Conservation (phyloP, 2,113 vertebrate genomes). For the Podarcis muralis region DNA sequence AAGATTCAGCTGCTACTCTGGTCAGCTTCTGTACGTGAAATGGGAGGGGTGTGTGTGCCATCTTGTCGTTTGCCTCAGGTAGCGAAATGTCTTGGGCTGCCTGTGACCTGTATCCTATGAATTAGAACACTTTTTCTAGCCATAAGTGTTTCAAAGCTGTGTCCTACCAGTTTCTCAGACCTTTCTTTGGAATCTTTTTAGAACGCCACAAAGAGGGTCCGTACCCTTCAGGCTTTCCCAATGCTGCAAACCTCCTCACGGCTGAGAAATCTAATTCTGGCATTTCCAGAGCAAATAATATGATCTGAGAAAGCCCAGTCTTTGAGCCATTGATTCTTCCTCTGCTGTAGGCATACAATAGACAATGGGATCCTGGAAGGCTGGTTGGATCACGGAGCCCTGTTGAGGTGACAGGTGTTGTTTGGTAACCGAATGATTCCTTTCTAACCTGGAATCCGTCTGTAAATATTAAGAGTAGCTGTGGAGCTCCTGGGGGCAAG, state of each 20-base stretch:
- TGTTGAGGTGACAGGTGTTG: not conserved
- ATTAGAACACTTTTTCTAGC: not conserved
- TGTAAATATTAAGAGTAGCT: not conserved
- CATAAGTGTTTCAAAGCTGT: not conserved
- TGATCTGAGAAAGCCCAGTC: not conserved
- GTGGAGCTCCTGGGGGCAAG: not conserved
- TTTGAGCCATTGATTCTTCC: not conserved
- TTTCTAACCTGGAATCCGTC: not conserved
- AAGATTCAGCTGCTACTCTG: too few species aligned
- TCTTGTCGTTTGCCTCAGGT: not conserved
- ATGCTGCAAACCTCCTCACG: not conserved
- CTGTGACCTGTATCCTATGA: not conserved
- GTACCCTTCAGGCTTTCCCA: not conserved
- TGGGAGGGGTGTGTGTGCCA: not conserved
- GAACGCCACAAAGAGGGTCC: not conserved
- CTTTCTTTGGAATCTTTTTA: not conserved
- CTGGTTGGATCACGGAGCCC: fast-evolving
- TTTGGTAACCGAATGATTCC: not conserved
- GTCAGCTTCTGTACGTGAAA: too few species aligned
- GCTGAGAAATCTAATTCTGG: not conserved
- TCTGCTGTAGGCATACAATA: not conserved
- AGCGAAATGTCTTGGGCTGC: not conserved
- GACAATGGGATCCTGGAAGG: not conserved
- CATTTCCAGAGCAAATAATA: not conserved
- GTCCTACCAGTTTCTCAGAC: not conserved